Evolutionary conservation across 2,888 invertebrate genomes (phyloP).

Genomic region (Cheilosia variabilis): DNA sequence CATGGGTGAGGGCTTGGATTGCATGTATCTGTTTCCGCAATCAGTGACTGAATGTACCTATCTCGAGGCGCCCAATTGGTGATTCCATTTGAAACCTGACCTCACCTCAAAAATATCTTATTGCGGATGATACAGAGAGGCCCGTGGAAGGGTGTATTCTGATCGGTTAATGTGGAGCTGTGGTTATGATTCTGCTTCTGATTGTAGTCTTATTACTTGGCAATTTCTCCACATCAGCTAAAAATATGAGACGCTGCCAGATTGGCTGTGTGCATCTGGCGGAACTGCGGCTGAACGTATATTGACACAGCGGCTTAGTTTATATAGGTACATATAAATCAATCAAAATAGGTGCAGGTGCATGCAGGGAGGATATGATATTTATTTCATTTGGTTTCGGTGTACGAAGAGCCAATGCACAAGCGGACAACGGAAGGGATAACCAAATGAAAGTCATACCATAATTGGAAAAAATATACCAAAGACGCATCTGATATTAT

Average conservation of each 20-base stretch:
- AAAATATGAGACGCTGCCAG: constrained; percentile 5
- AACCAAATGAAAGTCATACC: too few species aligned
- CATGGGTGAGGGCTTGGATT: constrained; percentile 52
- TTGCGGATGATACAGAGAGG: constrained; percentile 28
- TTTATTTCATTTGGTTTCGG: neutral
- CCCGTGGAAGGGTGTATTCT: constrained; percentile 1
- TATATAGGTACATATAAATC: neutral
- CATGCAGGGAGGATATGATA: neutral
- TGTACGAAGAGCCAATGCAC: neutral
- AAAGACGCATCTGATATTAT: too few species aligned
- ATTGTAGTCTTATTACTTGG: constrained; percentile 65
- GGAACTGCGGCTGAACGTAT: constrained; percentile 1
- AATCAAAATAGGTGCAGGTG: neutral
- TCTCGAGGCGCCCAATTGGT: constrained; percentile 64
- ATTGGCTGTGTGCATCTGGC: constrained; percentile 19
- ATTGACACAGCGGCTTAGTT: neutral
- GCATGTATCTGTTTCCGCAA: constrained; percentile 71
- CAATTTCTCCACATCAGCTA: constrained; percentile 41
- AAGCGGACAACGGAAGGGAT: too few species aligned
- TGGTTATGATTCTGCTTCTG: constrained; percentile 59
- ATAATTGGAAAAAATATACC: too few species aligned
- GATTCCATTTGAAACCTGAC: constrained; percentile 63
- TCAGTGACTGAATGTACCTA: constrained; percentile 58
- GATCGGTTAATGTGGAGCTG: constrained; percentile 43
- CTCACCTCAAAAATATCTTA: constrained; percentile 71